Evolutionary conservation across 2,888 invertebrate species (phyloP), one percentile per base, ranked within the genome.

Genomic region (Dastarcus helophoroides): DNA sequence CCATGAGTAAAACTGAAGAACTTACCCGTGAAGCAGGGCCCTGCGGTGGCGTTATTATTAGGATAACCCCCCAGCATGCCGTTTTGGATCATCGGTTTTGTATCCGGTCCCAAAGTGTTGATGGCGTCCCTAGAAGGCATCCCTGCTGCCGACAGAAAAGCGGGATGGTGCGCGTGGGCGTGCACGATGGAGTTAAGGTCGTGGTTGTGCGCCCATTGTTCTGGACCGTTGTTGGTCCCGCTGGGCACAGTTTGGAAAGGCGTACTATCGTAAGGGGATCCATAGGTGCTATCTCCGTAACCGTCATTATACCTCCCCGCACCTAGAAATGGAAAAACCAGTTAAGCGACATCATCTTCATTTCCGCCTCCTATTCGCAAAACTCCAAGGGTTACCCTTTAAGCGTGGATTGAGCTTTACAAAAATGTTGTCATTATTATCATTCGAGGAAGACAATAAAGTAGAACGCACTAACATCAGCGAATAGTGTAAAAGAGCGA

Each of bases 211-310:
- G 45, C 42, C 53, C 59, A 57, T 35, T 62, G 62, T 21, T 64
- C 56, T 22, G 56, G 47, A 28, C 61, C 61, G 9, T 49, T 55
- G 37, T 60, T 60, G 14, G 51, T 51, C 25, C 54, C 59, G 38
- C 58, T 38, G 50, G 58, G 35, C 46, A 84, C 83, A 34, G 80
- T 76, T 56, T 83, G 82, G 58, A 81, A 84, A 39, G 78, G 72
- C 37, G 73, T 64, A 29, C 71, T 64, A 50, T 78, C 77, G 55
- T 77, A 79, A 19, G 73, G 68, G 23, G 69, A 58, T 36, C 61
- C 66, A 60, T 58, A 72, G 29, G 61, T 58, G 39, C 67, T 65
- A n/a, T n/a, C n/a, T 23, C 62, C 63, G 48, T 72, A 73, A 17
- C 63, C 63, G 33, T 72, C 67, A 51, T 67, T 58, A 48, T 66